Evolutionary conservation across 2,113 vertebrate species (phyloP).

Genomic region (Phaethornis superciliosus): DNA sequence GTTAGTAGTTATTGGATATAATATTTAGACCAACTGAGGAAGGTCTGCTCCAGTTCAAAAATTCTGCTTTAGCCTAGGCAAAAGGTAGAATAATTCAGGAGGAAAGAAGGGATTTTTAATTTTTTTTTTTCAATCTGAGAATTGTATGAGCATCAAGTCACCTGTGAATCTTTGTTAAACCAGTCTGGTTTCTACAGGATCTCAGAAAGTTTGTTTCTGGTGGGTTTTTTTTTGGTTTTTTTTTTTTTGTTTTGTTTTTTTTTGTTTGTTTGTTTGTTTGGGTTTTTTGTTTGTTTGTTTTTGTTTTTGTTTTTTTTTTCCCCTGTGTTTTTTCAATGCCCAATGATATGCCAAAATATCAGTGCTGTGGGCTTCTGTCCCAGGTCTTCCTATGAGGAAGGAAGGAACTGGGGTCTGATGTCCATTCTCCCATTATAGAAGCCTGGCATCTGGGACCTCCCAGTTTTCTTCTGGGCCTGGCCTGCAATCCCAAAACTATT

Average conservation of each 20-base stretch:
- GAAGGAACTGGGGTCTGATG: neutral
- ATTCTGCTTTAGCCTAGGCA: neutral
- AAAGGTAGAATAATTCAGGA: neutral
- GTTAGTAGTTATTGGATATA: neutral
- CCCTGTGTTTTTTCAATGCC: neutral
- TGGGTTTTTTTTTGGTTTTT: neutral
- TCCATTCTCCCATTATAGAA: neutral
- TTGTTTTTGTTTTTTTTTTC: neutral
- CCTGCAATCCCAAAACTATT: neutral
- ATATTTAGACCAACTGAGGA: slow-evolving; percentile 8
- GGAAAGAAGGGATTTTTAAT: neutral
- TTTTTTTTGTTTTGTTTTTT: neutral
- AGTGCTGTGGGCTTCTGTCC: neutral
- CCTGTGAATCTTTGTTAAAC: neutral
- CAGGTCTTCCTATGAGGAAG: neutral
- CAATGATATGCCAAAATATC: neutral
- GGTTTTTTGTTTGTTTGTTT: neutral
- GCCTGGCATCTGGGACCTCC: neutral
- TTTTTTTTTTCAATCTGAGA: neutral
- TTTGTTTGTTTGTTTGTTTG: neutral
- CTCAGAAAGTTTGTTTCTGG: neutral
- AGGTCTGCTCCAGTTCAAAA: neutral
- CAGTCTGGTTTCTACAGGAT: neutral
- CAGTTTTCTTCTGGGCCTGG: neutral
- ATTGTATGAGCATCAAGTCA: neutral